phyloP scores from a whole-genome alignment of 2,888 invertebrate species.

The Autographa pulchrina region DNA sequence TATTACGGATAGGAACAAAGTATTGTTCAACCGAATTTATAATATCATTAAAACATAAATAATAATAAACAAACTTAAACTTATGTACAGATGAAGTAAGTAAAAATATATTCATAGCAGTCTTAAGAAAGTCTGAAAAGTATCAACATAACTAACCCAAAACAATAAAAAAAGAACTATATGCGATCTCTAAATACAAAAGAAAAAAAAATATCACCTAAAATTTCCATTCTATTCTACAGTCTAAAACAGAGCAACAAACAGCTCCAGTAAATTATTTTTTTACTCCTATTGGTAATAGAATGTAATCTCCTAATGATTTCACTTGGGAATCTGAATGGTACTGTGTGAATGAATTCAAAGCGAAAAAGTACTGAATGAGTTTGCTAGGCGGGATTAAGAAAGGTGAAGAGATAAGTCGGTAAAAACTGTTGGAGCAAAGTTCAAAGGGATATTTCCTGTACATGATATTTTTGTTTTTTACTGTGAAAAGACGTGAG shows the following conservation, averaged over 20 bases:
- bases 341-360: conserved; percentile 1
- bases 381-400: conserved; percentile 1
- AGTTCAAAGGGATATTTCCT: neutral
- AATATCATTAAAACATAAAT: no score
- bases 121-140: no score
- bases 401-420: neutral
- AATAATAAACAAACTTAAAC: no score
- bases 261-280: neutral
- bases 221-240: neutral
- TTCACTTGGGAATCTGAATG: conserved; percentile 17
- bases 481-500: no score
- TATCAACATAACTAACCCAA: no score
- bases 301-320: conserved; percentile 25
- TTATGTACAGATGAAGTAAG: no score
- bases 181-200: neutral
- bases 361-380: conserved; percentile 5
- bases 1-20: no score
- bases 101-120: no score
- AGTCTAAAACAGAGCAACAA: neutral
- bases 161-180: no score
- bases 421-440: neutral
- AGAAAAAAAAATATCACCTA: neutral
- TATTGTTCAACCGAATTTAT: no score
- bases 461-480: neutral
- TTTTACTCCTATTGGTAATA: conserved; percentile 8